These are phyloP conservation scores for Sarcophaga peregrina DNA, from an alignment of 1,140 invertebrate species.

Conservation along the genomic window DNA sequence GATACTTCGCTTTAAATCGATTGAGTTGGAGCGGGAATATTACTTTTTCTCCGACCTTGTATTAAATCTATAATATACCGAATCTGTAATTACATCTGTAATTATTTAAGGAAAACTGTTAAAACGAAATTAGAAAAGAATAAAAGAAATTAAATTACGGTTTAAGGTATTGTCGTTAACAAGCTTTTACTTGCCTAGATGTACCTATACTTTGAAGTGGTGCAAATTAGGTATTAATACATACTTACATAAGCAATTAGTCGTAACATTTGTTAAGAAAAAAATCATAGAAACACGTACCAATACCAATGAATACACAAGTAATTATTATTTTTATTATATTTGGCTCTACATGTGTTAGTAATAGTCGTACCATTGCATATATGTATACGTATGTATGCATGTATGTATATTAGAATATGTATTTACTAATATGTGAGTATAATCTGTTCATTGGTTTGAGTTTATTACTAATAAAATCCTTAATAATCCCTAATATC, in stretches of 20 bases:
- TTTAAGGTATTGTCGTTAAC: neutral
- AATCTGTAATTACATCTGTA: too few relatives aligned
- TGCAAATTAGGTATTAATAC: too few relatives aligned
- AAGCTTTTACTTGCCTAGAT: neutral
- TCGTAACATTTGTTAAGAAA: neutral
- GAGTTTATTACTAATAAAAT: slow-evolving; percentile 33
- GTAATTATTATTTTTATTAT: neutral
- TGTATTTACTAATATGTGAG: neutral
- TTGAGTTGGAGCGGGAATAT: too few relatives aligned
- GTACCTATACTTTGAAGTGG: too few relatives aligned
- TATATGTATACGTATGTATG: neutral
- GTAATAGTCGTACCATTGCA: neutral
- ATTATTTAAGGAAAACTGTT: too few relatives aligned
- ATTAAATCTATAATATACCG: too few relatives aligned
- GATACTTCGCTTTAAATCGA: too few relatives aligned
- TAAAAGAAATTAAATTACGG: neutral
- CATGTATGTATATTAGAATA: neutral
- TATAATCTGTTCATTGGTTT: slow-evolving; percentile 21
- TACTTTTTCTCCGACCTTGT: too few relatives aligned
- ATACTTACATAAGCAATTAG: too few relatives aligned
- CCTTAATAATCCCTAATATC: slow-evolving; percentile 31
- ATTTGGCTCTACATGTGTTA: neutral
- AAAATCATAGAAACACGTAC: neutral
- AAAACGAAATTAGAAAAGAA: neutral
- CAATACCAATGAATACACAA: neutral